Conservation (phyloP, 2,888 invertebrate species). For the Caenorhabditis macrosperma region DNA sequence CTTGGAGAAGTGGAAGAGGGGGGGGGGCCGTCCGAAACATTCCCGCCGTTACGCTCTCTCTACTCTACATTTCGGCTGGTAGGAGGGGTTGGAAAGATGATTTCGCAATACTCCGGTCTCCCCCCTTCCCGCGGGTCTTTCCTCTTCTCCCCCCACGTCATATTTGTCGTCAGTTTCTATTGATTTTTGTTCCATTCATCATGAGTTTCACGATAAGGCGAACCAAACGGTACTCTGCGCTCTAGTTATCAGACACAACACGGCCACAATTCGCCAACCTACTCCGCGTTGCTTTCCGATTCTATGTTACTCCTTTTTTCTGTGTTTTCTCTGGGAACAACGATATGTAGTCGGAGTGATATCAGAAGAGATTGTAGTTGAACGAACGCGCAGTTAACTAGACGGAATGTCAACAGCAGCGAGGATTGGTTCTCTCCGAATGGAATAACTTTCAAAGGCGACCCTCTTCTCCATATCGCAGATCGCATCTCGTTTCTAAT, state of each 20-base stretch:
- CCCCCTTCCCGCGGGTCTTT: constrained; percentile 17
- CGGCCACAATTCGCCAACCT: constrained; percentile 24
- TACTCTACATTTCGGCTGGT: constrained; percentile 26
- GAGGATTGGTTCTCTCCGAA: too few relatives aligned
- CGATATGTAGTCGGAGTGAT: background rate
- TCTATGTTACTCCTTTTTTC: background rate
- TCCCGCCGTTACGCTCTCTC: constrained; percentile 27
- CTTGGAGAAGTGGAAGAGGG: constrained; percentile 17
- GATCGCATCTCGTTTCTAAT: too few relatives aligned
- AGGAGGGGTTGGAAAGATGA: constrained; percentile 11
- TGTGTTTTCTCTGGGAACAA: background rate
- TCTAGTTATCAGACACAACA: constrained; percentile 41
- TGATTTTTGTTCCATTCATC: constrained; percentile 56
- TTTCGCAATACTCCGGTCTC: constrained; percentile 39
- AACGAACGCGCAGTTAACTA: background rate
- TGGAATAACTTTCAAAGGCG: too few relatives aligned
- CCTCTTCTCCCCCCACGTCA: constrained; percentile 41
- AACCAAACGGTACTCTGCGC: constrained; percentile 34
- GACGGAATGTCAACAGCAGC: too few relatives aligned
- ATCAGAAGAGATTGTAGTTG: background rate
- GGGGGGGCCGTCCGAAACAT: constrained; percentile 35
- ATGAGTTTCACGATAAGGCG: constrained; percentile 44
- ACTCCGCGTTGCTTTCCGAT: background rate
- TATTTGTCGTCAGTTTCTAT: constrained; percentile 48
- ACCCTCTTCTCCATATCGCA: too few relatives aligned